A percentile compares a stretch with the other conserved stretches of the same genome.
These are phyloP conservation scores for Limnephilus lunatus DNA, from an alignment of 2,888 invertebrate species.

Conservation along the genomic window DNA sequence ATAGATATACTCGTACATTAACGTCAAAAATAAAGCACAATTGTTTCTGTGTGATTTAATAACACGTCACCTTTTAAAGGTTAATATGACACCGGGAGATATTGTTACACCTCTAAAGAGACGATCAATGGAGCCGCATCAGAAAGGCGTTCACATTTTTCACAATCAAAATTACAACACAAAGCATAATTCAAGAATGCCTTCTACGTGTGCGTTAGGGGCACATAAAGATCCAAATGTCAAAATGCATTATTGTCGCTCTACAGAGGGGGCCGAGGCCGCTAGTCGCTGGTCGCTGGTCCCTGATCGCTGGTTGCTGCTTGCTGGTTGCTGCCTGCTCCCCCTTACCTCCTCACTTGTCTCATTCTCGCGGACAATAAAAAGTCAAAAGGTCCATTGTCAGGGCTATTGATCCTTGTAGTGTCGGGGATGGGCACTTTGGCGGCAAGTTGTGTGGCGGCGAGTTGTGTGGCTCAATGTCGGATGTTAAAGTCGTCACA, in stretches of 20 bases:
- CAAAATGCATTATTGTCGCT: slow-evolving; percentile 66
- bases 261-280: slow-evolving; percentile 53
- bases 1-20: neutral
- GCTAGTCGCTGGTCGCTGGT: neutral
- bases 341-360: slow-evolving; percentile 55
- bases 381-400: slow-evolving; percentile 63
- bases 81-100: slow-evolving; percentile 55
- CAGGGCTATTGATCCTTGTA: slow-evolving; percentile 59
- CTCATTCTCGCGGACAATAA: slow-evolving; percentile 58
- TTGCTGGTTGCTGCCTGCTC: neutral
- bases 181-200: slow-evolving; percentile 66
- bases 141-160: slow-evolving; percentile 65
- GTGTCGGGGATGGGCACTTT: slow-evolving; percentile 59
- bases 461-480: slow-evolving; percentile 7
- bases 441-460: slow-evolving; percentile 55
- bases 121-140: slow-evolving; percentile 58
- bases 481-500: neutral
- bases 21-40: neutral
- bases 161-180: slow-evolving; percentile 66
- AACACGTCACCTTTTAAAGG: slow-evolving; percentile 44
- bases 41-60: slow-evolving; percentile 27
- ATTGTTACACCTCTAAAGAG: slow-evolving; percentile 54
- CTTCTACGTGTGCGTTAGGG: slow-evolving; percentile 64
- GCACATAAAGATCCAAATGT: slow-evolving; percentile 65
- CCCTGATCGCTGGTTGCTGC: too few species aligned